phyloP scores from a whole-genome alignment of 2,888 invertebrate genomes.

The Calameuta idolon region DNA sequence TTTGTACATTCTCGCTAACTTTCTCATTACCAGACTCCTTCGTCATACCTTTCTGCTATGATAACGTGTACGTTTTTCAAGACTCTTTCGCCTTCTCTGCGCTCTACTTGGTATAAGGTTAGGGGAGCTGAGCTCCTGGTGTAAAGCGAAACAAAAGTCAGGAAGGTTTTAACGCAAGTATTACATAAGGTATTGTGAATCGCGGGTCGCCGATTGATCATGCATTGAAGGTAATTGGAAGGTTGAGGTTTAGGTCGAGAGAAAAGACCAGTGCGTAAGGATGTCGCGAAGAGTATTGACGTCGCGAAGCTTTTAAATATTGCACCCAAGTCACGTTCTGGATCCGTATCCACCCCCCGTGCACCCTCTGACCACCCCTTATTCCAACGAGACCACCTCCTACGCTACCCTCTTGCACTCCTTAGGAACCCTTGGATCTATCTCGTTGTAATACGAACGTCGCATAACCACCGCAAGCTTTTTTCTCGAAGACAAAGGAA shows the following conservation, averaged over 20 bases:
- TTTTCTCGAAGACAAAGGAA: constrained; percentile 49
- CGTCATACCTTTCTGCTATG: constrained; percentile 1
- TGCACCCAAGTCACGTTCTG: constrained; percentile 65
- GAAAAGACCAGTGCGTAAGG: constrained; percentile 33
- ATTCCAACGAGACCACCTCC: neutral
- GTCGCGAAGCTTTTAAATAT: constrained; percentile 63
- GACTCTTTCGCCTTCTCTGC: neutral
- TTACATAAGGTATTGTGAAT: neutral
- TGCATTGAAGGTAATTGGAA: neutral
- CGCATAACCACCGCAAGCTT: constrained; percentile 60
- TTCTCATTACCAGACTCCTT: constrained; percentile 15
- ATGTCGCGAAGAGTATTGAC: constrained; percentile 60
- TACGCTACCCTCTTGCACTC: neutral
- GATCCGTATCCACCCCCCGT: constrained; percentile 51
- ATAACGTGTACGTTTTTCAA: neutral
- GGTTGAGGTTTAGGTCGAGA: neutral
- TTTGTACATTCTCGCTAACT: constrained; percentile 44
- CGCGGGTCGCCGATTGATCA: neutral
- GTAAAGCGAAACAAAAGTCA: neutral
- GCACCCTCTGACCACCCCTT: constrained; percentile 26
- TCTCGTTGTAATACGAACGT: constrained; percentile 39
- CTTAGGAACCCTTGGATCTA: neutral
- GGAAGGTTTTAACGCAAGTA: neutral
- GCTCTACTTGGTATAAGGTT: neutral
- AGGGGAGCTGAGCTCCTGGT: neutral